Conservation (phyloP, 2,797 vertebrate species). For the Astyanax mexicanus region DNA sequence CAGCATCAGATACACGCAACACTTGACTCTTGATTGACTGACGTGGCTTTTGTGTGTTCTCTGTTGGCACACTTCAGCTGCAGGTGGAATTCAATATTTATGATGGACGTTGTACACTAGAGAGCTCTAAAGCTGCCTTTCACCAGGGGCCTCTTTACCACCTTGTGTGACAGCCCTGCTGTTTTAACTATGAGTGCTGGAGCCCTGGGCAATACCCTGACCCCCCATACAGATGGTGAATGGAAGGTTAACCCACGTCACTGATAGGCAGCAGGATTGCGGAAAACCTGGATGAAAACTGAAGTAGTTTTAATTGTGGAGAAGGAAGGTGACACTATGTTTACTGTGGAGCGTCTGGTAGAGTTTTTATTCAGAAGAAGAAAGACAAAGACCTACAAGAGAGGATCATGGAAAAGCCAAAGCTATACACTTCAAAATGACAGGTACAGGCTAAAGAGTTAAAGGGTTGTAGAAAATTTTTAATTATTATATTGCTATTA, state of each 20-base stretch:
- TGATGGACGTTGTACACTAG: slow-evolving; percentile 47
- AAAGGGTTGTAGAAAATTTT: neutral
- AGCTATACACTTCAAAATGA: slow-evolving; percentile 69
- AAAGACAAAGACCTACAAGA: slow-evolving; percentile 66
- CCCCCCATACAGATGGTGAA: slow-evolving; percentile 4
- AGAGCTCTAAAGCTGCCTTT: slow-evolving; percentile 41
- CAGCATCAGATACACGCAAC: slow-evolving; percentile 54
- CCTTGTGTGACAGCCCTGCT: slow-evolving; percentile 50
- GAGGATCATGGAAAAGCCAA: slow-evolving; percentile 74
- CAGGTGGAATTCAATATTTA: slow-evolving; percentile 62
- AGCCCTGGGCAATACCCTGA: neutral
- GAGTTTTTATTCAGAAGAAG: slow-evolving; percentile 69
- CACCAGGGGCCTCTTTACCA: slow-evolving; percentile 41
- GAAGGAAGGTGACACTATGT: slow-evolving; percentile 61
- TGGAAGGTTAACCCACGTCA: slow-evolving; percentile 5
- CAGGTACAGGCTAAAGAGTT: slow-evolving; percentile 72
- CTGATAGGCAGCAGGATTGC: neutral
- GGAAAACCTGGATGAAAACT: slow-evolving; percentile 13
- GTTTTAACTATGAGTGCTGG: slow-evolving; percentile 33
- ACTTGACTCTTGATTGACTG: slow-evolving; percentile 57
- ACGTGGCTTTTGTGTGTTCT: slow-evolving; percentile 49
- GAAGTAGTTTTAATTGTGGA: slow-evolving; percentile 7
- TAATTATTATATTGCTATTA: neutral
- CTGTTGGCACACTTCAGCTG: slow-evolving; percentile 49
- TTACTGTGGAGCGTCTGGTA: slow-evolving; percentile 73